Conservation (phyloP, 2,797 vertebrate genomes). For the Lemur catta region DNA sequence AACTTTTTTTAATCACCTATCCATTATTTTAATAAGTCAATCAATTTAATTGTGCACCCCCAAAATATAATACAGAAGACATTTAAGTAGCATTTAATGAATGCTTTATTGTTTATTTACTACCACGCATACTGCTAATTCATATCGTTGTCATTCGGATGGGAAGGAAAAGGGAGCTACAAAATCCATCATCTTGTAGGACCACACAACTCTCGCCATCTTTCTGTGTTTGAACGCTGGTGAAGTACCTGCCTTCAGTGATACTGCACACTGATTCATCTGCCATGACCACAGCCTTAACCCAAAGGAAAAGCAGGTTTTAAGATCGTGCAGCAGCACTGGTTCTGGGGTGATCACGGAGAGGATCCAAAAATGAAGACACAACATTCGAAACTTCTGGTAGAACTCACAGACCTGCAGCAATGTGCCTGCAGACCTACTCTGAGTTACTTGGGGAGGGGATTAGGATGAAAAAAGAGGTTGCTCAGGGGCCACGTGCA, state of each 20-base stretch:
- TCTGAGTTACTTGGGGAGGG: neutral
- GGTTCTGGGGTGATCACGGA: neutral
- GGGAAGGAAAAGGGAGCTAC: neutral
- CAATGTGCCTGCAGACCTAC: neutral
- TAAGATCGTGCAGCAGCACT: neutral
- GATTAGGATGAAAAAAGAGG: neutral
- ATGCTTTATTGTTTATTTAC: neutral
- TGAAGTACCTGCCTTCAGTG: neutral
- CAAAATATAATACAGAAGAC: neutral
- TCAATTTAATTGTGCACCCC: neutral
- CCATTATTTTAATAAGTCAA: neutral
- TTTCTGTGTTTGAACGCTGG: neutral
- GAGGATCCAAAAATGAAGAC: neutral
- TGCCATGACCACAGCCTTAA: neutral
- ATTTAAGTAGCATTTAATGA: neutral
- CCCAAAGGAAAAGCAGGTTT: neutral
- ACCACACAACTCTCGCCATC: neutral
- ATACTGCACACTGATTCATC: neutral
- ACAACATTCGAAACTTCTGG: neutral
- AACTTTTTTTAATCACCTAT: neutral
- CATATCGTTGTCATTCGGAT: neutral
- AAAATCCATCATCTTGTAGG: neutral
- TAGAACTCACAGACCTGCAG: neutral
- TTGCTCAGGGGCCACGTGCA: neutral
- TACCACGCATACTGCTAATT: neutral